Percentiles rank a stretch among this genome's conserved stretches.
phyloP scores from a whole-genome alignment of 2,797 vertebrate genomes.

The Leptatherina wallacei region DNA sequence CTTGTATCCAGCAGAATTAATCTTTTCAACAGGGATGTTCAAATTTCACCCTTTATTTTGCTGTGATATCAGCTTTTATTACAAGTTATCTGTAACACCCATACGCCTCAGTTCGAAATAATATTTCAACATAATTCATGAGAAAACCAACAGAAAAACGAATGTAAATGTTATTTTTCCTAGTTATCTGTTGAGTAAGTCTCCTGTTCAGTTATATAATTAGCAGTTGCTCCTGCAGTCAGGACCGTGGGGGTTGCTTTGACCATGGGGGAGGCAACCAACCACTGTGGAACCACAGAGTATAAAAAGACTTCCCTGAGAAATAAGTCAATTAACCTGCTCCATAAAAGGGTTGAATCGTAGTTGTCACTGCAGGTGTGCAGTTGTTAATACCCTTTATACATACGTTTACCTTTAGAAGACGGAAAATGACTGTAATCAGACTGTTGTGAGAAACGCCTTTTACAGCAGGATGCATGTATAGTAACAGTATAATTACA shows the following conservation, averaged over 20 bases:
- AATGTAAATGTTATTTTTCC: neutral
- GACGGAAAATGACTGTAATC: neutral
- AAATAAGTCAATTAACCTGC: slow-evolving; percentile 41
- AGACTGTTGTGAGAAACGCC: neutral
- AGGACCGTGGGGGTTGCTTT: slow-evolving; percentile 26
- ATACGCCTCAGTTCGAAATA: slow-evolving; percentile 10
- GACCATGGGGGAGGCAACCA: slow-evolving; percentile 26
- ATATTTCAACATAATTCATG: slow-evolving; percentile 1
- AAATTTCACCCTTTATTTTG: slow-evolving; percentile 1
- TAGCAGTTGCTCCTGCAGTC: slow-evolving; percentile 43
- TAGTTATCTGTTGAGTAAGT: neutral
- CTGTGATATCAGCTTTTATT: neutral
- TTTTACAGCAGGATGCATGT: neutral
- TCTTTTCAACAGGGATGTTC: slow-evolving; percentile 6
- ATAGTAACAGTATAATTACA: neutral
- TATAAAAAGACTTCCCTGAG: slow-evolving; percentile 38
- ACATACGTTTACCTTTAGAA: slow-evolving; percentile 6
- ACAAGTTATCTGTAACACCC: slow-evolving; percentile 13
- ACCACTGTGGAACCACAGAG: slow-evolving; percentile 33
- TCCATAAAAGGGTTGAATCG: slow-evolving; percentile 14
- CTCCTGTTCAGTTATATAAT: slow-evolving; percentile 37
- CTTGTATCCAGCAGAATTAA: slow-evolving; percentile 9
- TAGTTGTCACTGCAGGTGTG: neutral
- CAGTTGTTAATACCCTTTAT: neutral
- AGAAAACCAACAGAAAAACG: neutral